Evolutionary conservation across 2,797 vertebrate species (phyloP).

Genomic region (Parauchenoglanis ngamensis): DNA sequence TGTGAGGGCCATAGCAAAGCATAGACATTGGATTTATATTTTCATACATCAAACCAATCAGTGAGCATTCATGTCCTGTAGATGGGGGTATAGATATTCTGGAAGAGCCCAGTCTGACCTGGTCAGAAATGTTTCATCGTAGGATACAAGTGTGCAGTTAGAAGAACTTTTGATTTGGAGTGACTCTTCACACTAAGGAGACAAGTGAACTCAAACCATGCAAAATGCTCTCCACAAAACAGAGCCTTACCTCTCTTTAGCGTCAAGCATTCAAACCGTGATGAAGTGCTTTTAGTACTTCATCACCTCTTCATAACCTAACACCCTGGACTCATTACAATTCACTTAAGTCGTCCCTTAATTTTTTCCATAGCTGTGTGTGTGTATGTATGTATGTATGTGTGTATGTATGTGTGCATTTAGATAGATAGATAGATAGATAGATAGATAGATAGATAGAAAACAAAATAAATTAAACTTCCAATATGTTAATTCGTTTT

Average conservation of each 20-base stretch:
- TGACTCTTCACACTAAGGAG: not conserved
- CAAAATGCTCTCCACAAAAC: not conserved
- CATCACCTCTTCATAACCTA: not conserved
- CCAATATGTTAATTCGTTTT: not conserved
- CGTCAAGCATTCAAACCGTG: not conserved
- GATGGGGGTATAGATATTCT: not conserved
- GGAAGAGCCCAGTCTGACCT: not conserved
- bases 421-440: no score
- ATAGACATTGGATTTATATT: not conserved
- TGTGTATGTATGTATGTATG: no score
- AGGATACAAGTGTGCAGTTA: not conserved
- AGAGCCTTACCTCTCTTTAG: no score
- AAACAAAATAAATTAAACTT: not conserved
- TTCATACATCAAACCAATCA: not conserved
- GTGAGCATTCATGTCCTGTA: not conserved
- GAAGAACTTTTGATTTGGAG: not conserved
- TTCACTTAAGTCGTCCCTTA: no score
- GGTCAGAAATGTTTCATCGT: not conserved
- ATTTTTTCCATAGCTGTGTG: no score
- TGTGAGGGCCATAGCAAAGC: not conserved
- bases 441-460: no score
- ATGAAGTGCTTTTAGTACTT: not conserved
- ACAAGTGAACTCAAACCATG: not conserved
- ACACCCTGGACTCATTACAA: not conserved
- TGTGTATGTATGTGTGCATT: no score